Base-by-base conservation (phyloP, 92 coral and sea anemone genomes). In the Porites lobata region DNA sequence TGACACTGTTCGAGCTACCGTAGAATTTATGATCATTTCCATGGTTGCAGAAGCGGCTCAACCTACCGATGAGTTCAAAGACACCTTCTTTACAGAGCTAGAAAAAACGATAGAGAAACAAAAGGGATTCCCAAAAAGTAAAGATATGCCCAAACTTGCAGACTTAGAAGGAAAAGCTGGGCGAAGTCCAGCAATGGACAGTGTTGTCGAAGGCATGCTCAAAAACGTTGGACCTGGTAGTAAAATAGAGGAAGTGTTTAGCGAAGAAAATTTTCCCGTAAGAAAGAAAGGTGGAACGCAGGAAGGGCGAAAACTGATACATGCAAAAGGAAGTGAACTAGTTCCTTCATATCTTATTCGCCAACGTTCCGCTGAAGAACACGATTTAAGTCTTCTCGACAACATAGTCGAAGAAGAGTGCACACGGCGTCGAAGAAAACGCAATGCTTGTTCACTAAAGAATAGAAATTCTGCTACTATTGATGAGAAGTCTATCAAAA, bases 11-110 rank as follows among this genome's bases (percentile, higher is more conserved):
- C 84, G 94, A 11, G 89, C 84, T 29, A 22, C 94, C 0, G 86
- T 87, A 65, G 94, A 91, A 69, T 87, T 91, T 62, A 20, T 91
- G 84, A 64, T 54, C 17, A 69, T 83, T 9, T 18, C 91, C 7
- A 87, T 91, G 94, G 57, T 91, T 65, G 94, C 91, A 20, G 91
- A 91, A 43, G 94, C 94, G 8, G 94, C 94, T 1, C 88, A 64
- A 50, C 88, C 91, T 19, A 1, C 72, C 1, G 86, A 76, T 3
- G 24, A 87, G 12, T 19, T 77, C 8, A 91, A 70, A 52, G 68
- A 66, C 13, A 17, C 14, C 1, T 91, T 91, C 71, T 3, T 87
- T 12, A 81, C 47, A 24, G 61, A 82, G 0, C 24, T 91, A 0
- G 82, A 80, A 43, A 14, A 3, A 65, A 77, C 29, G 26, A 87